phyloP scores from a whole-genome alignment of 2,113 vertebrate genomes.

The Heloderma charlesbogerti region DNA sequence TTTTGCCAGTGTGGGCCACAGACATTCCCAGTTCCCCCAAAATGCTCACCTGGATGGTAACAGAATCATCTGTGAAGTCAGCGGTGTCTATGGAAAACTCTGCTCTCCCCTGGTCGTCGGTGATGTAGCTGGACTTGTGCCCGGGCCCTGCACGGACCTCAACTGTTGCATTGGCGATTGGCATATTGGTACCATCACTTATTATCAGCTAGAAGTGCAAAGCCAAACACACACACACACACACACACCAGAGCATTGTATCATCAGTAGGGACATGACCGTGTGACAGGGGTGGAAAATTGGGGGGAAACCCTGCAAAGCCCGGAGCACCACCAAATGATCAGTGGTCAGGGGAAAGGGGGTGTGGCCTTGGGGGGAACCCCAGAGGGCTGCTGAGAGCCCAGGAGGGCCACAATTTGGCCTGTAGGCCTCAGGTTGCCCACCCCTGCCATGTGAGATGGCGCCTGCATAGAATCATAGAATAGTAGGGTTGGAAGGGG shows the following conservation, averaged over 20 bases:
- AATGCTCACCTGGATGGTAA: constrained; percentile 72
- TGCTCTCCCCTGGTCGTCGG: constrained; percentile 69
- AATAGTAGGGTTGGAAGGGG: too few species aligned
- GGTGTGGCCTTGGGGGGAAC: too few species aligned
- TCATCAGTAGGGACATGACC: background rate
- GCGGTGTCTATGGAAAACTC: constrained; percentile 76
- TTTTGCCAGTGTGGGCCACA: too few species aligned
- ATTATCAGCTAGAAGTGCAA: constrained; percentile 70
- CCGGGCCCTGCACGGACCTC: constrained; percentile 51
- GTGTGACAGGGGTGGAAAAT: too few species aligned
- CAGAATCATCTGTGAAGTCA: constrained; percentile 28
- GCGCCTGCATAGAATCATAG: too few species aligned
- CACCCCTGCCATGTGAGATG: too few species aligned
- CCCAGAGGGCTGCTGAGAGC: too few species aligned
- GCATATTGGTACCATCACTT: constrained; percentile 67
- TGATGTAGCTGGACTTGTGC: constrained; percentile 68
- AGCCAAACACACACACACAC: background rate
- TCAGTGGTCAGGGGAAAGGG: too few species aligned
- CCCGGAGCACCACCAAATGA: too few species aligned
- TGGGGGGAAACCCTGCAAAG: too few species aligned
- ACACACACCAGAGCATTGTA: background rate
- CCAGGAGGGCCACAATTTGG: background rate
- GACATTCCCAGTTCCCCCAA: background rate
- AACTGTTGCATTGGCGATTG: constrained; percentile 71
- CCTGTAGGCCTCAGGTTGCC: too few species aligned